Percentiles rank a stretch among this genome's conserved stretches.
phyloP scores from a whole-genome alignment of 30 jellyfish, hydroid and myxozoan genomes.

The Turritopsis dohrnii region DNA sequence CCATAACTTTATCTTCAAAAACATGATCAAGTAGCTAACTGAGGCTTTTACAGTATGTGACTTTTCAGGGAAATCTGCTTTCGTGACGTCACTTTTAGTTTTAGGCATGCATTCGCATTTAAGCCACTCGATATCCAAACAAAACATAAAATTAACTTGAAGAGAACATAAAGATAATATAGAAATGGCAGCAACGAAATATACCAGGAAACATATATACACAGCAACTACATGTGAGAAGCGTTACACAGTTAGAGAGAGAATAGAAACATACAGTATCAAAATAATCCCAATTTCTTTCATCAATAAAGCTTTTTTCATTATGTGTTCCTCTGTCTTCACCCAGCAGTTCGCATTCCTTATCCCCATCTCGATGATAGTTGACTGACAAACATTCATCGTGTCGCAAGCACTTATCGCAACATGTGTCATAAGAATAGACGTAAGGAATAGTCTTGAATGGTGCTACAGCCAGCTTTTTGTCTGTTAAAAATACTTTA shows the following conservation, averaged over 20 bases:
- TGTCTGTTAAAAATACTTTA: not conserved
- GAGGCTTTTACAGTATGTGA: not conserved
- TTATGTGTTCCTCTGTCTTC: not conserved
- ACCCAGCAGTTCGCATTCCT: not conserved
- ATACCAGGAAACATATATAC: not conserved
- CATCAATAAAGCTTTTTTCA: not conserved
- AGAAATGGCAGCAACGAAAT: not conserved
- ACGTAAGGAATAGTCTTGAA: not conserved
- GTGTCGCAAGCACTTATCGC: not conserved
- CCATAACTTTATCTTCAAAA: not conserved
- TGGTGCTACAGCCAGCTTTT: not conserved
- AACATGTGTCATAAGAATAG: not conserved
- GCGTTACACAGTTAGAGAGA: not conserved
- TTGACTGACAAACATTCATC: slow-evolving; percentile 1
- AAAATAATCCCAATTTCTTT: not conserved
- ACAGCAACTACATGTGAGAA: not conserved
- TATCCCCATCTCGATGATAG: not conserved
- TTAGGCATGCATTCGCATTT: too few relatives aligned
- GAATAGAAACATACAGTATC: not conserved
- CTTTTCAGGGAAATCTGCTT: too few relatives aligned
- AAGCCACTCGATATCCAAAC: too few relatives aligned
- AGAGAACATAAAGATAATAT: too few relatives aligned
- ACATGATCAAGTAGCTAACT: not conserved
- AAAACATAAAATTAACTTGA: too few relatives aligned
- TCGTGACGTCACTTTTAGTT: too few relatives aligned